phyloP scores from a whole-genome alignment of 2,888 invertebrate species.

The Lasius platythorax region DNA sequence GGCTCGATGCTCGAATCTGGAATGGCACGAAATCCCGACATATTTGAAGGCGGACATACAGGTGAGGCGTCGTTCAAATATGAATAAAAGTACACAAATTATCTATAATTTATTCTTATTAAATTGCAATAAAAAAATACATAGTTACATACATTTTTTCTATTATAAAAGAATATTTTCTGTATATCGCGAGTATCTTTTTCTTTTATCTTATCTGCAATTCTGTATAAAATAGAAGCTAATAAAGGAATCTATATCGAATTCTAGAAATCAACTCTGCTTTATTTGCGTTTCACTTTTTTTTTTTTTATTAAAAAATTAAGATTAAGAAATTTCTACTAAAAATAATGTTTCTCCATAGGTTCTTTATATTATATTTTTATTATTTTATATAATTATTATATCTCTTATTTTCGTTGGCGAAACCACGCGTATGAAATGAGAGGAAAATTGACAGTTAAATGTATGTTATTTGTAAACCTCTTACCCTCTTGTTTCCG shows the following conservation, averaged over 20 bases:
- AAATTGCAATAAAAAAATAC: not conserved
- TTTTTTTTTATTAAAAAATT: not conserved
- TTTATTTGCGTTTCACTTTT: not conserved
- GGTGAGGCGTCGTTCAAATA: constrained; percentile 82
- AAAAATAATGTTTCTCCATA: not conserved
- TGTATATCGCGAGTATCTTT: not conserved
- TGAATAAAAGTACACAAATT: not conserved
- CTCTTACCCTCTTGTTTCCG: not conserved
- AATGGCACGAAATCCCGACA: constrained; percentile 86
- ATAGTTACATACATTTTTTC: no score
- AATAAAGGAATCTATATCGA: constrained; percentile 4
- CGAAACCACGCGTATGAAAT: not conserved
- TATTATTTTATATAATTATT: not conserved
- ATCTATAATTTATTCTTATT: not conserved
- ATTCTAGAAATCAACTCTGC: not conserved
- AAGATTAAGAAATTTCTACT: no score
- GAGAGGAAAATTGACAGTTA: not conserved
- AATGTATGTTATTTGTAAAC: not conserved
- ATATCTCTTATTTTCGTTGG: not conserved
- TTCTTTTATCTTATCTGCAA: not conserved
- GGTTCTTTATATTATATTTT: not conserved
- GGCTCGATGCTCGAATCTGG: constrained; percentile 87
- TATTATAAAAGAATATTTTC: not conserved
- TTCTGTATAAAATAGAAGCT: not conserved
- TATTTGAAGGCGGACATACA: constrained; percentile 87